phyloP scores from a whole-genome alignment of 2,113 vertebrate genomes.

The Mixornis gularis region DNA sequence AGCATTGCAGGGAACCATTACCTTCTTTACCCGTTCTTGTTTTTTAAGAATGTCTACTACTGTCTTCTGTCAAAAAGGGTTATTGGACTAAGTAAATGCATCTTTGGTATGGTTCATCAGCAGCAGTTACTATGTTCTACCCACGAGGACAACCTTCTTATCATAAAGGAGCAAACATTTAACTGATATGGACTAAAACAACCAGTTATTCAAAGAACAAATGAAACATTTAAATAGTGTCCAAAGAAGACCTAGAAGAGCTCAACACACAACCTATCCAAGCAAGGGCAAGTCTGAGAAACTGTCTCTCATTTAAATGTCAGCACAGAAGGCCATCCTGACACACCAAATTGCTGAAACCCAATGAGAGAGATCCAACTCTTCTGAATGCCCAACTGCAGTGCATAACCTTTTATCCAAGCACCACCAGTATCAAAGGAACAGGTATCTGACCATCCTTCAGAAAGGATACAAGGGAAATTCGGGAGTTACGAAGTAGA shows the following conservation, averaged over 20 bases:
- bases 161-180: neutral
- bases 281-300: neutral
- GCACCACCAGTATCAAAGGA: neutral
- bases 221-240: neutral
- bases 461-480: neutral
- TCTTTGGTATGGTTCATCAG: neutral
- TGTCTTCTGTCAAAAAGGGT: neutral
- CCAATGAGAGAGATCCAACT: neutral
- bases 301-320: neutral
- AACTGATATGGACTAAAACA: neutral
- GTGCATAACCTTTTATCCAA: neutral
- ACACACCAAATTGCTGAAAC: neutral
- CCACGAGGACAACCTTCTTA: neutral
- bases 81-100: neutral
- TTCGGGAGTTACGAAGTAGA: neutral
- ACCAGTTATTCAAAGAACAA: neutral
- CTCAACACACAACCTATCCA: neutral
- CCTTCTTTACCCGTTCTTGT: neutral
- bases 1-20: neutral
- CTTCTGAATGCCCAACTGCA: rapidly evolving
- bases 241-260: neutral
- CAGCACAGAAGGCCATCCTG: neutral
- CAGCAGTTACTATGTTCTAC: neutral
- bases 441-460: neutral
- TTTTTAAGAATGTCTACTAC: neutral